These are phyloP conservation scores for Cepaea nemoralis DNA, from an alignment of 1,140 invertebrate genomes.

Conservation along the genomic window DNA sequence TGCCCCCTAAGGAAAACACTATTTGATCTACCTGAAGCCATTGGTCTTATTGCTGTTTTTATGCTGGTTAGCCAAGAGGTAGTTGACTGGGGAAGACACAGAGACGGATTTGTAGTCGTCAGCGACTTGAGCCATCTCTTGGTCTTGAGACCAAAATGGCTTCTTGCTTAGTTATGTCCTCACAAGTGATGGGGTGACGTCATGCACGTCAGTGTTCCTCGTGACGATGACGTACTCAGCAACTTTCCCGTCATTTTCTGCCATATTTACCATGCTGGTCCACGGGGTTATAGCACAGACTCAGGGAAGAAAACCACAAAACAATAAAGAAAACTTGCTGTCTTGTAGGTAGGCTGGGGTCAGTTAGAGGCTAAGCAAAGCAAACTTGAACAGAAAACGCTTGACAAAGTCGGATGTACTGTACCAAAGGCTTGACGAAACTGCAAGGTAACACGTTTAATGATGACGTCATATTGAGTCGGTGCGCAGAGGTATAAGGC, in stretches of 20 bases:
- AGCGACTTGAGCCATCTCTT: slow-evolving; percentile 25
- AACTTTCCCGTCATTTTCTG: slow-evolving; percentile 15
- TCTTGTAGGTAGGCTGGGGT: too few species aligned
- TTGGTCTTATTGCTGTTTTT: slow-evolving; percentile 17
- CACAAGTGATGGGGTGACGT: slow-evolving; percentile 17
- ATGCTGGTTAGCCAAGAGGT: slow-evolving; percentile 14
- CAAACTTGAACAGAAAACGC: too few species aligned
- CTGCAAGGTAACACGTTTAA: too few species aligned
- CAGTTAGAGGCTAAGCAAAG: too few species aligned
- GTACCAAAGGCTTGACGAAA: too few species aligned
- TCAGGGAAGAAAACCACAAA: too few species aligned
- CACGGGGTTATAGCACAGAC: too few species aligned
- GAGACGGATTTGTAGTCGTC: slow-evolving; percentile 14
- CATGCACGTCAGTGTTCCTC: slow-evolving; percentile 14
- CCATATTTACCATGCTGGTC: too few species aligned
- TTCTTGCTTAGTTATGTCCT: slow-evolving; percentile 15
- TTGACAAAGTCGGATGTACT: too few species aligned
- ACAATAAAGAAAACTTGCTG: too few species aligned
- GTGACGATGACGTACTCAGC: background rate
- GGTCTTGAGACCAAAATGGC: slow-evolving; percentile 29
- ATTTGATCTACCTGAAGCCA: slow-evolving; percentile 6
- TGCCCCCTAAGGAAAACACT: background rate
- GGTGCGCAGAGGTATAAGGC: too few species aligned
- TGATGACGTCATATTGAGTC: too few species aligned
- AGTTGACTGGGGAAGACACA: slow-evolving; percentile 29